Percentiles rank a stretch among this genome's conserved stretches.
These are phyloP conservation scores for Heliconius aoede DNA, from an alignment of 2,888 invertebrate species.

Conservation along the genomic window DNA sequence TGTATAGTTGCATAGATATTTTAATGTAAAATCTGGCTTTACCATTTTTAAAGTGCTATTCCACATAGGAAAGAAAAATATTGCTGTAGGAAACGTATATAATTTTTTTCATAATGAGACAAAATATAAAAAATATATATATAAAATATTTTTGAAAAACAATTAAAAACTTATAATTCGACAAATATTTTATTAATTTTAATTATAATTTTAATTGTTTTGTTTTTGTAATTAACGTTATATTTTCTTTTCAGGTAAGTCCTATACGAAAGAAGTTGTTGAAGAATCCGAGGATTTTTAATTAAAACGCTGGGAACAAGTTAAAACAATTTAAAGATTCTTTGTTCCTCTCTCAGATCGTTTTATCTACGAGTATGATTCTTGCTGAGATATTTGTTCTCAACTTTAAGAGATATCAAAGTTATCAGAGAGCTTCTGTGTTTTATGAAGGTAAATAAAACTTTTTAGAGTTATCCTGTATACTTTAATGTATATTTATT, in stretches of 20 bases:
- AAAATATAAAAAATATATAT: no score
- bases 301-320: conserved; percentile 59
- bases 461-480: background rate
- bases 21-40: background rate
- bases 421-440: conserved; percentile 8
- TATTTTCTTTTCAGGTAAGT: conserved; percentile 72
- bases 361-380: conserved; percentile 47
- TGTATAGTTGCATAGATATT: no score
- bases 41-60: no score
- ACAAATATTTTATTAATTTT: background rate
- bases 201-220: conserved; percentile 12
- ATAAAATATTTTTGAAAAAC: no score
- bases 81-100: no score
- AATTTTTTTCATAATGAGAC: no score
- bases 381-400: conserved; percentile 48
- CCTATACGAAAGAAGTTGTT: conserved; percentile 51
- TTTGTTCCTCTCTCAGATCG: conserved; percentile 53
- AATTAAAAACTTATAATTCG: background rate
- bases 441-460: background rate
- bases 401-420: conserved; percentile 3
- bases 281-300: conserved; percentile 63
- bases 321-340: conserved; percentile 60
- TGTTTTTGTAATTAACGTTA: conserved; percentile 35
- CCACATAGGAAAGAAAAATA: no score
- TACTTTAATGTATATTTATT: no score